These are phyloP conservation scores for Cheilosia pagana DNA, from an alignment of 2,888 invertebrate species.

Conservation along the genomic window DNA sequence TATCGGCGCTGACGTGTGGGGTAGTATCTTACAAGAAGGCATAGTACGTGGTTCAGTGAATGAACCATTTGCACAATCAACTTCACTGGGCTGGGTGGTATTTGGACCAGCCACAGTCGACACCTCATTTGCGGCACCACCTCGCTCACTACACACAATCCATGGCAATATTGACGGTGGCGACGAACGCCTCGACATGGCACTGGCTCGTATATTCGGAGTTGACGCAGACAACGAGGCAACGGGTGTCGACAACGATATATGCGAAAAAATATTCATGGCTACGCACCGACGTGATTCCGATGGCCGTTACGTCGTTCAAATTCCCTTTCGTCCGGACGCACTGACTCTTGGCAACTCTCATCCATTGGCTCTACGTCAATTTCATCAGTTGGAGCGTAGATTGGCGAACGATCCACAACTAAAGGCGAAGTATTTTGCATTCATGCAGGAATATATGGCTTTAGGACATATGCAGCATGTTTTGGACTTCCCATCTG, in stretches of 20 bases:
- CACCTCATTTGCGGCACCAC: too few relatives aligned
- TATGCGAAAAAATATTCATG: constrained; percentile 21
- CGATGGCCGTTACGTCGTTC: constrained; percentile 2
- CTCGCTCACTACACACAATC: too few relatives aligned
- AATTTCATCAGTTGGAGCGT: constrained; percentile 24
- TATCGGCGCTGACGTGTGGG: constrained; percentile 41
- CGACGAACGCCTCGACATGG: too few relatives aligned
- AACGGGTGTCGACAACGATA: background rate
- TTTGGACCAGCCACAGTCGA: too few relatives aligned
- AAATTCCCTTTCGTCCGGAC: constrained; percentile 18
- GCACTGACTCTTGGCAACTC: constrained; percentile 24
- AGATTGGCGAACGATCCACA: constrained; percentile 14
- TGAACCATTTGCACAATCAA: too few relatives aligned
- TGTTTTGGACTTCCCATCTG: background rate
- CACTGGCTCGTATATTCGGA: constrained; percentile 16
- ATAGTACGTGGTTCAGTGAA: constrained; percentile 39
- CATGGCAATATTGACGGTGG: too few relatives aligned
- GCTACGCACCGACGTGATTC: background rate
- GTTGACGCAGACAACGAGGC: background rate
- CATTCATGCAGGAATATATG: constrained; percentile 21
- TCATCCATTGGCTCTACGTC: constrained; percentile 5
- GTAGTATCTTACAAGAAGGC: constrained; percentile 26
- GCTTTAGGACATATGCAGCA: constrained; percentile 32
- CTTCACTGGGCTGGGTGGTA: background rate
- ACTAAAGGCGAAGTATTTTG: constrained; percentile 18